Evolutionary conservation across 1,140 invertebrate genomes (phyloP).

Genomic region (Ridgeia piscesae): DNA sequence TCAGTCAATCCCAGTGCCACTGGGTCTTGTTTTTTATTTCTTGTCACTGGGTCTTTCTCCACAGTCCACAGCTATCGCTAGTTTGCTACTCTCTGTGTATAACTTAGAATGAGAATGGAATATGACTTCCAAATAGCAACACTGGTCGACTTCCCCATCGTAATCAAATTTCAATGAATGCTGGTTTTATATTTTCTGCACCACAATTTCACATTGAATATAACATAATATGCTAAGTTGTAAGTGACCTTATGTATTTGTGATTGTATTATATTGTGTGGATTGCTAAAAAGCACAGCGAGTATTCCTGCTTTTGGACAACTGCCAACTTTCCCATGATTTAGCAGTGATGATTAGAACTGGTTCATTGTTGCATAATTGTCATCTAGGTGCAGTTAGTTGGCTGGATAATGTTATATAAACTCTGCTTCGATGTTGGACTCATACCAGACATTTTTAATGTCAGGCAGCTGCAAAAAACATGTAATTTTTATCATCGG

Average conservation of each 20-base stretch:
- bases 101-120: too few species aligned
- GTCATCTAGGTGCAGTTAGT: not conserved
- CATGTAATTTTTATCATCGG: not conserved
- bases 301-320: not conserved
- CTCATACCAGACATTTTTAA: not conserved
- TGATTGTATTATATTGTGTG: not conserved
- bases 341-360: not conserved
- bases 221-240: not conserved
- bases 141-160: too few species aligned
- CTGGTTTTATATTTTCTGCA: not conserved
- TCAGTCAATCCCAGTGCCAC: not conserved
- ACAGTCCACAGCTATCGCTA: too few species aligned
- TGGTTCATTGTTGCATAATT: not conserved
- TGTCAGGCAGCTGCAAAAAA: not conserved
- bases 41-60: too few species aligned
- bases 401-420: not conserved
- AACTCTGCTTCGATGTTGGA: not conserved
- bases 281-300: not conserved
- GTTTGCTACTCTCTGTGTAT: too few species aligned
- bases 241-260: not conserved
- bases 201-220: not conserved
- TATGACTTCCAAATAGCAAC: too few species aligned
- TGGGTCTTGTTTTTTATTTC: not conserved
- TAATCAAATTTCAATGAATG: not conserved
- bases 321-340: not conserved